Conservation (phyloP, 2,888 invertebrate genomes). For the Operophtera brumata region DNA sequence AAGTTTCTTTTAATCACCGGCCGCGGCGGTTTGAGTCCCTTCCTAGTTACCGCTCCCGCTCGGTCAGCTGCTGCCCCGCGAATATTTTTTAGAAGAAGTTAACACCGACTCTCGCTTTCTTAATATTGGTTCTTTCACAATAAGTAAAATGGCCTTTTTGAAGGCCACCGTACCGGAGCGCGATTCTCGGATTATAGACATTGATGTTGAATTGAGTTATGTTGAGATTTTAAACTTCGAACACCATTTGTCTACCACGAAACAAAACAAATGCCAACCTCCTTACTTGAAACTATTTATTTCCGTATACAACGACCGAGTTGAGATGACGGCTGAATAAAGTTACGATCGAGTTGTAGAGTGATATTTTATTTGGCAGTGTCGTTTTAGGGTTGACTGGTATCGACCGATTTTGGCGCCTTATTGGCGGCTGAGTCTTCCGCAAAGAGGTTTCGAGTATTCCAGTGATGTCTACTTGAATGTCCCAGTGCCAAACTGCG, state of each 20-base stretch:
- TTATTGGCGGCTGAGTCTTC: conserved; percentile 13
- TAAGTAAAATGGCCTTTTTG: too few relatives aligned
- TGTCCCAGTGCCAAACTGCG: conserved; percentile 7
- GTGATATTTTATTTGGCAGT: conserved; percentile 9
- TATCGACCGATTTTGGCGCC: conserved; percentile 26
- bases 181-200: too few relatives aligned
- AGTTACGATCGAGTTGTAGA: neutral
- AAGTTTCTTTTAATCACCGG: too few relatives aligned
- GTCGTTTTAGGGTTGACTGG: conserved; percentile 9
- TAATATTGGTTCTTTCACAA: too few relatives aligned
- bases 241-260: conserved; percentile 3
- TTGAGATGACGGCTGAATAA: neutral
- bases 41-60: too few relatives aligned
- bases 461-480: too few relatives aligned
- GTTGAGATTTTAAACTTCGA: conserved; percentile 7
- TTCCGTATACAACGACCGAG: conserved; percentile 1
- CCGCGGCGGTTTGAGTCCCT: too few relatives aligned
- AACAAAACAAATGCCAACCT: conserved; percentile 10
- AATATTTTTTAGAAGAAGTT: too few relatives aligned
- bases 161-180: too few relatives aligned
- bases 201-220: too few relatives aligned
- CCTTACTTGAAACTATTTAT: conserved; percentile 5
- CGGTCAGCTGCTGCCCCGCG: too few relatives aligned
- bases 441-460: conserved; percentile 2
- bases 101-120: too few relatives aligned